Evolutionary conservation across 2,888 invertebrate genomes (phyloP).

Genomic region (Platycheirus rosarum): DNA sequence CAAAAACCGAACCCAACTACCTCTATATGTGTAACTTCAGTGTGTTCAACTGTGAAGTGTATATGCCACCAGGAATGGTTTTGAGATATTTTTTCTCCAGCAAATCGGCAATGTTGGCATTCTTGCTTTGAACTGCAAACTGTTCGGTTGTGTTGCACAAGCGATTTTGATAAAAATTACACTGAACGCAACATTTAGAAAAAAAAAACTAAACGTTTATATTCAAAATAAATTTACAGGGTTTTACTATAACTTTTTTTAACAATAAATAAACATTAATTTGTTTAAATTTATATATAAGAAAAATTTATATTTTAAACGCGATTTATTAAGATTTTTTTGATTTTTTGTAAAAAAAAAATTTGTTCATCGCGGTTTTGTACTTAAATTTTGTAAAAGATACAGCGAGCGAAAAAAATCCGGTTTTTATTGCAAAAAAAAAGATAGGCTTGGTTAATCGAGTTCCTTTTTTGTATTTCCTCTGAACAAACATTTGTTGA

Average conservation of each 20-base stretch:
- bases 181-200: constrained; percentile 28
- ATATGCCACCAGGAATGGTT: constrained; percentile 43
- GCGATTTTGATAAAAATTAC: constrained; percentile 9
- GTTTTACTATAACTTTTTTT: too few species aligned
- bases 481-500: constrained; percentile 12
- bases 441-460: constrained; percentile 43
- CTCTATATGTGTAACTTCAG: constrained; percentile 30
- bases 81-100: constrained; percentile 65
- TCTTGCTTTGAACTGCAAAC: constrained; percentile 82
- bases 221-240: too few species aligned
- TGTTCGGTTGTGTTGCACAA: constrained; percentile 80
- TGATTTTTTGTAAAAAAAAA: neutral
- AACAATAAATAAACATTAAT: too few species aligned
- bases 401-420: neutral
- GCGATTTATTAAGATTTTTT: constrained; percentile 20
- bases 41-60: constrained; percentile 32
- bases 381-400: constrained; percentile 32
- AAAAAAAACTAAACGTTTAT: constrained; percentile 24
- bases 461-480: constrained; percentile 21
- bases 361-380: constrained; percentile 8
- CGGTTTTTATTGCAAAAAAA: neutral
- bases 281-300: neutral
- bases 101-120: constrained; percentile 80
- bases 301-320: neutral
- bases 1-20: constrained; percentile 35